Evolutionary conservation across 2,113 vertebrate species (phyloP), one percentile per base, ranked within the genome.

Genomic region (Scopus umbretta): DNA sequence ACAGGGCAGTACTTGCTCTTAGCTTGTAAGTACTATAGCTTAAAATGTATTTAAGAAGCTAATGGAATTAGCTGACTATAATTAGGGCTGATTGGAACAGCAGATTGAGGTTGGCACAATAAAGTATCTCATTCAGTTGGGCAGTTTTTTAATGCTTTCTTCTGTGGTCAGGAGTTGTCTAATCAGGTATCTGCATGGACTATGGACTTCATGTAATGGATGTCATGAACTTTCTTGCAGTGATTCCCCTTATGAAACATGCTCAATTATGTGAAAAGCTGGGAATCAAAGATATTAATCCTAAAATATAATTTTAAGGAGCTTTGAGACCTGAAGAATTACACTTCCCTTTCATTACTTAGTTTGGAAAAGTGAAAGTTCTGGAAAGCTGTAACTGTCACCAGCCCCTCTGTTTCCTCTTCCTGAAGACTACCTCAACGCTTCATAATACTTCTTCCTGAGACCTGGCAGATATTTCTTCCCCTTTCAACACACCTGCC

Each of bases 61-160:
- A 98, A 98, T 92, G 27, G 93, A 97, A 98, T 98, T 97, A 97
- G 79, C 70, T 97, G 82, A 71, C 86, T 97, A 92, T 97, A 97
- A 98, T 98, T 96, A 98, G 61, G 50, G 63, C 59, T 96, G 90
- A 97, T 97, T 88, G 65, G 78, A 92, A 91, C 10, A 36, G 92
- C 36, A 96, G 91, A 97, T 56, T 95, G 94, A 96, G 74, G 13
- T 52, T 96, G 82, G 90, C 80, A 96, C 65, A 95, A 61, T 90
- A 94, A 96, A 91, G 73, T 74, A 68, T 74, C 65, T 89, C 42
- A n/a, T 73, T 97, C 94, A 86, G 38, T 68, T 85, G 63, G 34
- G 34, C 70, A 94, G 56, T 27, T 80, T 92, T 90, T 93, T n/a
- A 78, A 27, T 75, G 59, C 67, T 79, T 92, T 53, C 20, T 94